phyloP scores from a whole-genome alignment of 2,797 vertebrate genomes.

The Pangasius sanitwongsei region DNA sequence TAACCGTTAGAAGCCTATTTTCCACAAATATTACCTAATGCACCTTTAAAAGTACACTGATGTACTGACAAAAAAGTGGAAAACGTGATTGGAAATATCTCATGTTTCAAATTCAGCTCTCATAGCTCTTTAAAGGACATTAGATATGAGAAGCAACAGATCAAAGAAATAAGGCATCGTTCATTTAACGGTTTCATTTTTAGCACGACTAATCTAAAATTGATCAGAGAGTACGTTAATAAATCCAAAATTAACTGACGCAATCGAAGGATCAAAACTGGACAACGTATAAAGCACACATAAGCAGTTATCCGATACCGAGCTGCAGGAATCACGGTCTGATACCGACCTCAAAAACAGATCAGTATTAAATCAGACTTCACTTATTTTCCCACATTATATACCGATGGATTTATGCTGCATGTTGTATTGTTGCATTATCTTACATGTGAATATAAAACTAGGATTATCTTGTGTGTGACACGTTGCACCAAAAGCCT shows the following conservation, averaged over 20 bases:
- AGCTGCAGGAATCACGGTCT: too few relatives aligned
- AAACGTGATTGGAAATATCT: not conserved
- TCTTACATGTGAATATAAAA: not conserved
- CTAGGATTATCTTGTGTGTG: not conserved
- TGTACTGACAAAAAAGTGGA: not conserved
- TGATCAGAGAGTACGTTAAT: too few relatives aligned
- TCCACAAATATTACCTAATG: not conserved
- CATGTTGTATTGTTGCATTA: too few relatives aligned
- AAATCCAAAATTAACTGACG: too few relatives aligned
- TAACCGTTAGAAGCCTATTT: not conserved
- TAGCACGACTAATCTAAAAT: too few relatives aligned
- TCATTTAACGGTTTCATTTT: too few relatives aligned
- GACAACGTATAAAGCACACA: too few relatives aligned
- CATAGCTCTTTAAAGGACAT: not conserved
- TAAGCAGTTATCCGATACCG: too few relatives aligned
- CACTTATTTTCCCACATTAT: too few relatives aligned
- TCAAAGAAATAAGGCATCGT: not conserved
- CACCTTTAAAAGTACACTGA: not conserved
- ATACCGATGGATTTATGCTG: not conserved
- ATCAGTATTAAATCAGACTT: too few relatives aligned
- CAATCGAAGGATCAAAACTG: too few relatives aligned
- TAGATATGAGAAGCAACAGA: not conserved
- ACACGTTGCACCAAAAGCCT: not conserved
- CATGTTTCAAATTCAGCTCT: not conserved
- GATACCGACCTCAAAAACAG: too few relatives aligned